Evolutionary conservation across 2,888 invertebrate genomes (phyloP).

Genomic region (Rhodophaea formosa): DNA sequence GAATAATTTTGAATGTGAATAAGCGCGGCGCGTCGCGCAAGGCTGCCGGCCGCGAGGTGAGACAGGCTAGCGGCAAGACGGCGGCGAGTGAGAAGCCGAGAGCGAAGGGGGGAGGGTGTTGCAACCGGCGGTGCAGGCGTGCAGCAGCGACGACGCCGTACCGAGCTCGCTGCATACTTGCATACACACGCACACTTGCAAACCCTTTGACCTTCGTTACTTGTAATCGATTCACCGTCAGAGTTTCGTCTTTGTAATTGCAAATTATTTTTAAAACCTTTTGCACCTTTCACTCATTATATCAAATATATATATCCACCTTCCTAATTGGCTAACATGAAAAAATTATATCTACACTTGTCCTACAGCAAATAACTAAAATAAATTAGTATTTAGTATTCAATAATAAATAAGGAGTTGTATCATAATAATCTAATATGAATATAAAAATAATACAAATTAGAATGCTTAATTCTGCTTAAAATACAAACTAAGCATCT

Average conservation of each 20-base stretch:
- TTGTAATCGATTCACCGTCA: constrained; percentile 72
- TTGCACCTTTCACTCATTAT: constrained; percentile 30
- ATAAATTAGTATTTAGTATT: too few species aligned
- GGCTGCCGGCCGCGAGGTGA: constrained; percentile 82
- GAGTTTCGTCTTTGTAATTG: constrained; percentile 65
- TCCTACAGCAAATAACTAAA: too few species aligned
- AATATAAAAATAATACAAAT: too few species aligned
- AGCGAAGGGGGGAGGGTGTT: constrained; percentile 81
- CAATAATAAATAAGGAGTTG: too few species aligned
- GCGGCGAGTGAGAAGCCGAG: constrained; percentile 78
- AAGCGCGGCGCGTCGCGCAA: constrained; percentile 81
- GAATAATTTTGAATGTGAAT: constrained; percentile 81
- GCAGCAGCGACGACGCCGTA: constrained; percentile 80
- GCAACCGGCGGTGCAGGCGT: constrained; percentile 80
- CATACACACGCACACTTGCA: constrained; percentile 75
- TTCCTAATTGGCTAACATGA: too few species aligned
- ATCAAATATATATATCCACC: too few species aligned
- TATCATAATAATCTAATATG: too few species aligned
- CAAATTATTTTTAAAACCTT: constrained; percentile 50
- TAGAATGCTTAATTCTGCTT: too few species aligned
- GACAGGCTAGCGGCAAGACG: constrained; percentile 81
- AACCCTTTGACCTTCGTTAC: constrained; percentile 76
- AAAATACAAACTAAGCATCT: too few species aligned
- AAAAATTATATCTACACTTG: too few species aligned
- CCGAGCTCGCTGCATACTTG: constrained; percentile 81